Evolutionary conservation across 1,140 invertebrate species (phyloP).

Genomic region (Drosophila saltans): DNA sequence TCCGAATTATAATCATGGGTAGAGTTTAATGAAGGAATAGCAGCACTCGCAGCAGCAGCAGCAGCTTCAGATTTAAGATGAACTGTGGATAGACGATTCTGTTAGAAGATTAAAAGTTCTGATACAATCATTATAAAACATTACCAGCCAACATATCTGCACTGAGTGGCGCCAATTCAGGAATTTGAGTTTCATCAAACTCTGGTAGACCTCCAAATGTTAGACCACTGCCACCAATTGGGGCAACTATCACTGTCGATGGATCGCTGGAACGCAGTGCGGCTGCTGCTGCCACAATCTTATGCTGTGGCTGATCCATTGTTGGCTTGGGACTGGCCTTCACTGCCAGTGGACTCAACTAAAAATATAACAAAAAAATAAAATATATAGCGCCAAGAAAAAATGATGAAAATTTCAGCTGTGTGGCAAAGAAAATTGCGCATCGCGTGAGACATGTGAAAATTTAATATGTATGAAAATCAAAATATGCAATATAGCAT

Average conservation of each 20-base stretch:
- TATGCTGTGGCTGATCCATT: constrained; percentile 53
- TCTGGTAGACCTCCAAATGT: constrained; percentile 61
- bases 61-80: constrained; percentile 31
- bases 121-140: not conserved
- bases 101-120: not conserved
- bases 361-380: constrained; percentile 15
- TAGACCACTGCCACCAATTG: not conserved
- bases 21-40: not conserved
- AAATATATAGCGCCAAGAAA: not conserved
- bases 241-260: not conserved
- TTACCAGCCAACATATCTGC: constrained; percentile 54
- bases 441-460: constrained; percentile 61
- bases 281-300: constrained; percentile 7
- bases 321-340: constrained; percentile 48
- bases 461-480: constrained; percentile 46
- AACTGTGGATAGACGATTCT: constrained; percentile 11
- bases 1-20: constrained; percentile 56
- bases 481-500: constrained; percentile 45
- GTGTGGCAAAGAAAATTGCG: constrained; percentile 32
- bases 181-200: constrained; percentile 63
- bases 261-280: constrained; percentile 25
- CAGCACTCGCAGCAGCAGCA: not conserved
- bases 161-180: constrained; percentile 50
- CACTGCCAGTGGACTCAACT: constrained; percentile 66
- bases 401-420: constrained; percentile 22